Evolutionary conservation across 1,140 invertebrate species (phyloP), one percentile per base, ranked within the genome.

Genomic region (Hylaeus anthracinus): DNA sequence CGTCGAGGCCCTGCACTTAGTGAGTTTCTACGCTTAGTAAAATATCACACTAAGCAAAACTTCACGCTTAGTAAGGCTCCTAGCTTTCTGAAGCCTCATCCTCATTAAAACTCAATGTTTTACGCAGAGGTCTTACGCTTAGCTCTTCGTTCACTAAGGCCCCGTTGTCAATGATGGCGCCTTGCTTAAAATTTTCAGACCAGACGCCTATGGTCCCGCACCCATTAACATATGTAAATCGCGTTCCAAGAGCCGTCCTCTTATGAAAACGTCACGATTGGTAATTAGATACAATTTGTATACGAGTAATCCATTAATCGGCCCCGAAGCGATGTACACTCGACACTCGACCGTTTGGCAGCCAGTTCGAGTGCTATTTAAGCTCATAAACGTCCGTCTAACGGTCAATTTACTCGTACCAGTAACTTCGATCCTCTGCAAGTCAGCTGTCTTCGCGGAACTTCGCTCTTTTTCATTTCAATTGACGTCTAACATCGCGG

Each of bases 221-320:
- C 15, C 51, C 1, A 39, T 76, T 72, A 72, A 71, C 51, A 43
- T 72, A 78, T 72, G 67, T 12, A 78, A 70, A 48, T 60, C 14
- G 45, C 43, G n/a, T 58, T 72, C 5, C 39, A 56, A 8, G 41
- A 5, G 43, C 10, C 3, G 15, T 66, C 6, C 8, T 43, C 26
- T 45, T 26, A 51, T 39, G 48, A 58, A 51, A 60, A 37, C 56
- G 15, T 70, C 60, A 12, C 56, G 26, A 53, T 48, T 43, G 37
- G 45, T 78, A 72, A 72, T 78, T 63, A 51, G n/a, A 37, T 39
- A 60, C 3, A 72, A 60, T 78, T 78, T 63, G 43, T 70, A 41
- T 61, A 77, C n/a, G 37, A 60, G 6, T 10, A 12, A 63, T 65
- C 39, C 9, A 65, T n/a, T 45, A 66, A 69, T 66, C 43, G 58